Conservation (phyloP, 2,888 invertebrate species). For the Eupithecia dodoneata region DNA sequence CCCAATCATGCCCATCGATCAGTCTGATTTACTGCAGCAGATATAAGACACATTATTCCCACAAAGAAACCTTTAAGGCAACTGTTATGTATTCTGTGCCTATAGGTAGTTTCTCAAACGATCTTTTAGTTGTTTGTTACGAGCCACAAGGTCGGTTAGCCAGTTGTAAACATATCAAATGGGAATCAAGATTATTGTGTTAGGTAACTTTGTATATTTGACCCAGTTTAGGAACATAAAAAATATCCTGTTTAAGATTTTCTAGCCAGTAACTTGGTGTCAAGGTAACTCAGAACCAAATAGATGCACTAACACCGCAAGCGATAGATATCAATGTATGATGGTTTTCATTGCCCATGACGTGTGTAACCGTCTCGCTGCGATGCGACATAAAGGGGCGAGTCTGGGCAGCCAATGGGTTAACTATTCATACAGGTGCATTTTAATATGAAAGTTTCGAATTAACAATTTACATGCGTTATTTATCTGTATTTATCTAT, state of each 20-base stretch:
- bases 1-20: constrained; percentile 1
- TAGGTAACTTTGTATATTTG: neutral
- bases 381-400: too few species aligned
- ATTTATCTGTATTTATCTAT: too few species aligned
- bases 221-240: constrained; percentile 6
- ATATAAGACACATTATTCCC: constrained; percentile 16
- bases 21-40: constrained; percentile 11
- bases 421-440: too few species aligned
- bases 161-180: constrained; percentile 22
- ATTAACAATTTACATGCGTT: too few species aligned
- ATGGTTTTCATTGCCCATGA: too few species aligned
- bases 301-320: neutral
- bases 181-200: constrained; percentile 2
- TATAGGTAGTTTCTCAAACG: constrained; percentile 10
- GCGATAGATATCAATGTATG: too few species aligned
- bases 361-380: too few species aligned
- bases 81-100: neutral
- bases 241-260: constrained; percentile 7
- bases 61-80: constrained; percentile 10
- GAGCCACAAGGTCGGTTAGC: constrained; percentile 11
- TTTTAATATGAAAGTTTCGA: too few species aligned
- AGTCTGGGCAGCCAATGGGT: too few species aligned
- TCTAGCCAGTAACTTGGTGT: neutral
- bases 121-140: constrained; percentile 22
- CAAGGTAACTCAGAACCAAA: neutral